These are phyloP conservation scores for Hirtodrosophila alboralis DNA, from an alignment of 2,888 invertebrate genomes.

Conservation along the genomic window DNA sequence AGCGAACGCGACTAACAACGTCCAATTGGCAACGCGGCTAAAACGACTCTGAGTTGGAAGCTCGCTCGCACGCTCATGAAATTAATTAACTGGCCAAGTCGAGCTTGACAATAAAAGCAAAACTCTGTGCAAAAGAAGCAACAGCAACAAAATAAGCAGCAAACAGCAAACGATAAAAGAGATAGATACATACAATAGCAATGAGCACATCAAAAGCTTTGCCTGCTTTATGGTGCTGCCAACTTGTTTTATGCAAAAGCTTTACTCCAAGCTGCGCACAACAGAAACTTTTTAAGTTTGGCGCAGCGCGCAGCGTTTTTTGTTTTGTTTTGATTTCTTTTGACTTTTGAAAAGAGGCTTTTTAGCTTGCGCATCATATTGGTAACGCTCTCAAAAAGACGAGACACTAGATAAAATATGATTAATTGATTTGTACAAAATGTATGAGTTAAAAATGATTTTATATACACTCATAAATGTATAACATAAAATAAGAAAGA, in stretches of 20 bases:
- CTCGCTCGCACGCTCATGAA: conserved; percentile 56
- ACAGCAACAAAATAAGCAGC: conserved; percentile 23
- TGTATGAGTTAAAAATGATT: too few relatives aligned
- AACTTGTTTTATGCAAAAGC: conserved; percentile 45
- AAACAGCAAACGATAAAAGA: conserved; percentile 22
- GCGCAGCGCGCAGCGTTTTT: background rate
- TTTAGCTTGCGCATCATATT: background rate
- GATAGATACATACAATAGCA: conserved; percentile 32
- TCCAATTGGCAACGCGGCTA: conserved; percentile 65
- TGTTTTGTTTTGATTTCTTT: conserved; percentile 11
- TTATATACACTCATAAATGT: too few relatives aligned
- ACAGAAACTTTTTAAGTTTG: conserved; percentile 35
- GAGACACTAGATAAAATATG: too few relatives aligned
- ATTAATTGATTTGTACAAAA: background rate
- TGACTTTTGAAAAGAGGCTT: background rate
- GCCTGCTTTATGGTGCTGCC: conserved; percentile 36
- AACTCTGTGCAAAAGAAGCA: conserved; percentile 2
- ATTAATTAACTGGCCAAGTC: conserved; percentile 75
- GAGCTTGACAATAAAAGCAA: conserved; percentile 65
- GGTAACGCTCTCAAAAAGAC: background rate
- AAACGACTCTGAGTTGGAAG: conserved; percentile 63
- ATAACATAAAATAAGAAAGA: too few relatives aligned
- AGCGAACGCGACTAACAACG: conserved; percentile 50
- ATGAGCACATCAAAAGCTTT: conserved; percentile 40
- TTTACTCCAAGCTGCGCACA: conserved; percentile 23